These are phyloP conservation scores for Adelges cooleyi DNA, from an alignment of 1,140 invertebrate species.

Conservation along the genomic window DNA sequence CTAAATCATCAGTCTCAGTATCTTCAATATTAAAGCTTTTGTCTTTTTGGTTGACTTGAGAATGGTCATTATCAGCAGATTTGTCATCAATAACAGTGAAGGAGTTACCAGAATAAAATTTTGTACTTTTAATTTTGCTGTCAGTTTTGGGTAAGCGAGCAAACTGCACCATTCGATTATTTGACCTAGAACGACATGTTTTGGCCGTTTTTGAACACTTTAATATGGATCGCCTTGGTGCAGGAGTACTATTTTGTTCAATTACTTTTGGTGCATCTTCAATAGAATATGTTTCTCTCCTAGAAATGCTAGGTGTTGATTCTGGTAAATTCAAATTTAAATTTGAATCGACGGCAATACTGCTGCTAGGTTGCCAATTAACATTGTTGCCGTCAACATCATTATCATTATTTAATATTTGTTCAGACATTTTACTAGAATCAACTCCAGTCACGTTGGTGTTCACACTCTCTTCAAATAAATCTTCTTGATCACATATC, in stretches of 20 bases:
- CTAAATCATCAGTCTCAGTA: constrained; percentile 10
- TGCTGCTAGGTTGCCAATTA: background rate
- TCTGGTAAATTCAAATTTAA: background rate
- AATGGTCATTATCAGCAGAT: background rate
- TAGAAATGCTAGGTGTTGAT: background rate
- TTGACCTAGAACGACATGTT: background rate
- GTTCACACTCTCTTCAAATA: background rate
- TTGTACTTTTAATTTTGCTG: constrained; percentile 3
- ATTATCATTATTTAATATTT: background rate
- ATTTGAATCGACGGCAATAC: no score
- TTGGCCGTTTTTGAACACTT: constrained; percentile 14
- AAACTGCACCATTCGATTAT: constrained; percentile 16
- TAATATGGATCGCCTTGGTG: constrained; percentile 6
- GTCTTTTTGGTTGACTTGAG: background rate
- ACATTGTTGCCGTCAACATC: background rate
- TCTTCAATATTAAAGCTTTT: background rate
- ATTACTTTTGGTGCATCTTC: background rate
- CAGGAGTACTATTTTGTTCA: background rate
- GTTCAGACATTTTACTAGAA: no score
- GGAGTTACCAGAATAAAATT: background rate
- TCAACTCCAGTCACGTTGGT: no score
- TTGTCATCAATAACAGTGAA: background rate
- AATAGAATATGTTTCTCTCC: constrained; percentile 10
- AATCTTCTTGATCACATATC: background rate
- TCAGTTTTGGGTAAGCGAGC: constrained; percentile 12